A percentile compares a stretch with the other conserved stretches of the same genome.
phyloP scores from a whole-genome alignment of 2,888 invertebrate species.

The Drosophila merina region DNA sequence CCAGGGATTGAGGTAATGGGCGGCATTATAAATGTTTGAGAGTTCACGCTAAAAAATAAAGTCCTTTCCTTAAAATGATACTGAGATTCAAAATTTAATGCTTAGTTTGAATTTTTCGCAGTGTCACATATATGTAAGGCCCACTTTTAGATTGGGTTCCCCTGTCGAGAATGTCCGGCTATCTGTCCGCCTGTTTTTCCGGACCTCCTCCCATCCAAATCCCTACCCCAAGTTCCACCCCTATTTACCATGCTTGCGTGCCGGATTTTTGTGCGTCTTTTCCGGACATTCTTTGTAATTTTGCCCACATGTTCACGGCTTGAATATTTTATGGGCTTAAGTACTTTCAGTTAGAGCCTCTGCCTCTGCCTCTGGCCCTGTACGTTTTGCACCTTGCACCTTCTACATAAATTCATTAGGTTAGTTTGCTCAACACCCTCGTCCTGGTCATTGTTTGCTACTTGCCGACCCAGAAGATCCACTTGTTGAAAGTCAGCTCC shows the following conservation, averaged over 20 bases:
- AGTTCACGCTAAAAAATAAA: too few relatives aligned
- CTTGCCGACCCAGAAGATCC: constrained; percentile 20
- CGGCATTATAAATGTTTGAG: background rate
- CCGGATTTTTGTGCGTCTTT: constrained; percentile 54
- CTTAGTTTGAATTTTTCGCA: background rate
- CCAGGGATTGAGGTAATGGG: constrained; percentile 63
- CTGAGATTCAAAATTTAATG: too few relatives aligned
- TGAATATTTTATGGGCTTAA: constrained; percentile 79
- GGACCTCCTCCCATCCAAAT: background rate
- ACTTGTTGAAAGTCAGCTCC: constrained; percentile 44
- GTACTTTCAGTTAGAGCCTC: constrained; percentile 72
- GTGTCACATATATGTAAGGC: constrained; percentile 1
- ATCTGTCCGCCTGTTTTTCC: constrained; percentile 7
- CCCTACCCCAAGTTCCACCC: constrained; percentile 7
- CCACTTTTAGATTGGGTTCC: constrained; percentile 9
- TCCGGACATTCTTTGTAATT: constrained; percentile 62
- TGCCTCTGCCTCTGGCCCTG: constrained; percentile 49
- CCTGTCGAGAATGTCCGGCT: constrained; percentile 14
- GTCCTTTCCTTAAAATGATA: too few relatives aligned
- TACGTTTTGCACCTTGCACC: constrained; percentile 62
- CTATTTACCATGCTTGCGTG: constrained; percentile 43
- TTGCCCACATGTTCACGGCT: constrained; percentile 76
- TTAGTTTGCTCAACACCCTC: constrained; percentile 47
- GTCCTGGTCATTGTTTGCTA: constrained; percentile 48
- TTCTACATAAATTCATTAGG: constrained; percentile 74